Conservation (phyloP, 2,113 vertebrate species). For the Bubo blakistoni region DNA sequence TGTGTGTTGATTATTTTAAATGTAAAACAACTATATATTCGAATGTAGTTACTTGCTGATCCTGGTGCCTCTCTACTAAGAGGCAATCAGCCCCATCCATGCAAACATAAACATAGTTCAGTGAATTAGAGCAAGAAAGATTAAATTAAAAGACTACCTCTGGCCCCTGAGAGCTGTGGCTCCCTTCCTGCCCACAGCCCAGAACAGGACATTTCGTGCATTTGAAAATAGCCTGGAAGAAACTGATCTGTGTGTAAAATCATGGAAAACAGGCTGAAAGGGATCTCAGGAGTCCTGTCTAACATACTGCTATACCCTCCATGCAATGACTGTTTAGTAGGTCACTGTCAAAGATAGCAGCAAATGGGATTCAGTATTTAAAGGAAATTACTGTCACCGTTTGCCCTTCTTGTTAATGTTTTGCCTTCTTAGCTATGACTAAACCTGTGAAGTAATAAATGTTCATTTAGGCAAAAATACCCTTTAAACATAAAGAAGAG, state of each 20-base stretch:
- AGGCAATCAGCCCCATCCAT: not conserved
- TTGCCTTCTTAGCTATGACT: not conserved
- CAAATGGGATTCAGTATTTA: not conserved
- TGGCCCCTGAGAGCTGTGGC: slow-evolving; percentile 24
- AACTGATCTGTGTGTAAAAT: not conserved
- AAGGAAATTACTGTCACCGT: not conserved
- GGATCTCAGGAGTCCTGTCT: not conserved
- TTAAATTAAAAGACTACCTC: slow-evolving; percentile 37
- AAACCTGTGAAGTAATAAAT: not conserved
- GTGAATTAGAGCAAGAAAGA: slow-evolving; percentile 60
- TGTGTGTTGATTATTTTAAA: not conserved
- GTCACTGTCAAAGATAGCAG: not conserved
- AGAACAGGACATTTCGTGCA: not conserved
- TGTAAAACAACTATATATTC: not conserved
- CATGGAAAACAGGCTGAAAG: not conserved
- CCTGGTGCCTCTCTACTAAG: not conserved
- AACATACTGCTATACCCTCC: not conserved
- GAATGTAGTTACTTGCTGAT: not conserved
- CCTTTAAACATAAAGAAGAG: not conserved
- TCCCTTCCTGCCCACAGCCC: not conserved
- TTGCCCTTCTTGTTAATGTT: not conserved
- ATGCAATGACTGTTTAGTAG: not conserved
- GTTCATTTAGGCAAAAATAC: not conserved
- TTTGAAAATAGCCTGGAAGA: not conserved
- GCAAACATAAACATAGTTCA: slow-evolving; percentile 39